Percentiles rank a stretch among this genome's conserved stretches.
Conservation (phyloP, 2,113 vertebrate genomes). For the Charadrius vociferus region DNA sequence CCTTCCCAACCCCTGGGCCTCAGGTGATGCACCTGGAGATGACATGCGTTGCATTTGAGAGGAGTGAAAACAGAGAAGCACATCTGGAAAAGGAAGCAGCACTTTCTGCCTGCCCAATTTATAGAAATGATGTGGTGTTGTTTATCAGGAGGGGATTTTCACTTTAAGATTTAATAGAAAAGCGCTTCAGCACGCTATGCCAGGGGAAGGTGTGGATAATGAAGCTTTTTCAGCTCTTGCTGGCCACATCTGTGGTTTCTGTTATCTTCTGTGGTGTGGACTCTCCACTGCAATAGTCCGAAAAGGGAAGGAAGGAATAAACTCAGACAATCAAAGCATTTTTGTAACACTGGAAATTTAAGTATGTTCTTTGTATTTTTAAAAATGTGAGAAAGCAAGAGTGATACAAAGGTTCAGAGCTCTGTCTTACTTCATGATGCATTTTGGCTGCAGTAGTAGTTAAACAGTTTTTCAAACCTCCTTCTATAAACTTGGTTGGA, state of each 20-base stretch:
- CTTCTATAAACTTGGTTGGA: background rate
- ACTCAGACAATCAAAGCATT: background rate
- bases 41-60: background rate
- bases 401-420: background rate
- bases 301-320: background rate
- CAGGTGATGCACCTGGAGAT: background rate
- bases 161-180: constrained; percentile 40
- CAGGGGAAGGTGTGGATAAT: constrained; percentile 65
- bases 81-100: background rate
- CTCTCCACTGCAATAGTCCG: constrained; percentile 15
- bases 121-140: background rate
- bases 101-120: background rate
- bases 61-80: background rate
- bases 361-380: background rate
- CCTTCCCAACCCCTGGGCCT: background rate
- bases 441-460: background rate
- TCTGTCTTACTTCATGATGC: background rate
- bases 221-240: constrained; percentile 71
- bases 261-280: constrained; percentile 61
- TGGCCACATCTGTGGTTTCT: constrained; percentile 64
- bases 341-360: background rate
- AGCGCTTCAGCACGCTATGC: constrained; percentile 55
- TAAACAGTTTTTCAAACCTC: background rate
- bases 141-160: background rate
- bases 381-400: background rate